Evolutionary conservation across 1,140 invertebrate species (phyloP).

Genomic region (Andricus grossulariae): DNA sequence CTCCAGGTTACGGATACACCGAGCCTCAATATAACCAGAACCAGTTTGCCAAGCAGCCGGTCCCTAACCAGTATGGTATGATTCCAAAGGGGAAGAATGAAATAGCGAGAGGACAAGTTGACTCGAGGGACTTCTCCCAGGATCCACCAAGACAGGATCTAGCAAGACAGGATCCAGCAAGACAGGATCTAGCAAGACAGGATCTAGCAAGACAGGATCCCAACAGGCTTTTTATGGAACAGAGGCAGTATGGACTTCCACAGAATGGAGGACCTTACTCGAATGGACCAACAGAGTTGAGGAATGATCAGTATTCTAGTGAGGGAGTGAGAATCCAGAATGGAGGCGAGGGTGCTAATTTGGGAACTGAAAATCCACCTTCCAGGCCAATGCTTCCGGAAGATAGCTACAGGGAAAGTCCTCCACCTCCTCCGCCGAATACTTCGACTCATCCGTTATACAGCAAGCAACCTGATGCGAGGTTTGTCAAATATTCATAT

Average conservation of each 20-base stretch:
- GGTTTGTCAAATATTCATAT: slow-evolving; percentile 48
- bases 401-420: slow-evolving; percentile 75
- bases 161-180: background rate
- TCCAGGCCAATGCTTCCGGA: slow-evolving; percentile 62
- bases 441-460: slow-evolving; percentile 85
- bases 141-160: slow-evolving; percentile 54
- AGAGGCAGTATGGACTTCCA: slow-evolving; percentile 54
- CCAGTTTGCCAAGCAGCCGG: slow-evolving; percentile 53
- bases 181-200: background rate
- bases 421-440: slow-evolving; percentile 84
- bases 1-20: slow-evolving; percentile 61
- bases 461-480: slow-evolving; percentile 71
- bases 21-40: slow-evolving; percentile 63
- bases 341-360: slow-evolving; percentile 57
- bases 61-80: slow-evolving; percentile 57
- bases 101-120: slow-evolving; percentile 37
- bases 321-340: slow-evolving; percentile 51
- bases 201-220: slow-evolving; percentile 55
- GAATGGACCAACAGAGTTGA: slow-evolving; percentile 56
- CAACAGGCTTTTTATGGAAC: slow-evolving; percentile 57
- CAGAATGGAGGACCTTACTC: slow-evolving; percentile 62
- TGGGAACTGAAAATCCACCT: slow-evolving; percentile 52
- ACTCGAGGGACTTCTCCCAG: slow-evolving; percentile 32
- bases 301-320: slow-evolving; percentile 61
- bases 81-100: slow-evolving; percentile 54